Evolutionary conservation across 2,797 vertebrate species (phyloP).

Genomic region (Melanotaenia boesemani): DNA sequence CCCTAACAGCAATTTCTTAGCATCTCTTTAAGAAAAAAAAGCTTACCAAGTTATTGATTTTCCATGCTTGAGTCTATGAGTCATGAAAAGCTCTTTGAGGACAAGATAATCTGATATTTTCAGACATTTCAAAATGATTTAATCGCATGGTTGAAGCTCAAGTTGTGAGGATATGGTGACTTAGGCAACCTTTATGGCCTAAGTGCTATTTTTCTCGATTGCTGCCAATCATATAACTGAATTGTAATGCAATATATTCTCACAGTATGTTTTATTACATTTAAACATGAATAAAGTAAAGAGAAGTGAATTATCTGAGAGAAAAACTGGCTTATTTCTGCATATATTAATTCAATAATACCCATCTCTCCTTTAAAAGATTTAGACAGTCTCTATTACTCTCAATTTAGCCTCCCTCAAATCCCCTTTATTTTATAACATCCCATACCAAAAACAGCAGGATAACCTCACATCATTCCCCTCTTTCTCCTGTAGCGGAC

Average conservation of each 20-base stretch:
- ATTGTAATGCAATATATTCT: neutral
- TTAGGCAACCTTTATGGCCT: neutral
- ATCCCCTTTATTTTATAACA: neutral
- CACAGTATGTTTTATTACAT: neutral
- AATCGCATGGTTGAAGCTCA: neutral
- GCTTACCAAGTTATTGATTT: neutral
- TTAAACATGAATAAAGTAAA: neutral
- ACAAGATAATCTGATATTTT: neutral
- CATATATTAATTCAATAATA: neutral
- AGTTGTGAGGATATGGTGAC: neutral
- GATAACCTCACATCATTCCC: neutral
- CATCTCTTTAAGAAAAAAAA: neutral
- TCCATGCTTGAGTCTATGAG: neutral
- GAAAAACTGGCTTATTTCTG: neutral
- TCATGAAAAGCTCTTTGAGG: neutral
- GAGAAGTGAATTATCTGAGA: neutral
- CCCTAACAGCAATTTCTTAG: neutral
- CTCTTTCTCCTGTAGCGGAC: constrained; percentile 12
- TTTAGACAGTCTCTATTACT: neutral
- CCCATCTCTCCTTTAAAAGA: neutral
- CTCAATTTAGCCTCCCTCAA: neutral
- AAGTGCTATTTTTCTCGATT: neutral
- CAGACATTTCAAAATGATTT: neutral
- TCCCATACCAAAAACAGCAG: constrained; percentile 11
- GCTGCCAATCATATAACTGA: neutral